phyloP scores from a whole-genome alignment of 35 echinoderm and acorn worm species.

The Amphiura filiformis region DNA sequence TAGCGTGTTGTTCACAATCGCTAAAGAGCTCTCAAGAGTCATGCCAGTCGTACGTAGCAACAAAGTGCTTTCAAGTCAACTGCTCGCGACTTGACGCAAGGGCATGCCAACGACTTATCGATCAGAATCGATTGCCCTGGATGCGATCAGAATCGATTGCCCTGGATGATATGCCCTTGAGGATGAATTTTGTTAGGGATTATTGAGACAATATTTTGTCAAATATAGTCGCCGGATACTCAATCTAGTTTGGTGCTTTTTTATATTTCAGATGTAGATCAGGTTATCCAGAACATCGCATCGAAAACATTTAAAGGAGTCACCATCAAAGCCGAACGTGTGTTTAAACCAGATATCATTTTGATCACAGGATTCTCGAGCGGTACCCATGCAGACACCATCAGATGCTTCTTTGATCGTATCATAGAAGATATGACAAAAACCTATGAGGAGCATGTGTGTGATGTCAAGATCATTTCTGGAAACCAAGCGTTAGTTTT shows the following conservation, averaged over 20 bases:
- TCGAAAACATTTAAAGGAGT: neutral
- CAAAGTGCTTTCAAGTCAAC: no score
- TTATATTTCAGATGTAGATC: neutral
- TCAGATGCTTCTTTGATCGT: neutral
- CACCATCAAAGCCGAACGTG: slow-evolving; percentile 2
- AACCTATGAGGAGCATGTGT: neutral
- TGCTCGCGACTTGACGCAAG: no score
- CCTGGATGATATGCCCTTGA: no score
- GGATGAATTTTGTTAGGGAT: no score
- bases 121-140: no score
- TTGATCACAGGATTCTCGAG: neutral
- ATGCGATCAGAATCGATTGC: no score
- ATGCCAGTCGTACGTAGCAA: no score
- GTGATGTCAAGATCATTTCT: neutral
- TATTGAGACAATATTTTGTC: no score
- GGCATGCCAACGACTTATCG: no score
- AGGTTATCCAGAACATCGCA: neutral
- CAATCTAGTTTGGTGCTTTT: neutral
- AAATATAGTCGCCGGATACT: no score
- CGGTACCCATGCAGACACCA: neutral
- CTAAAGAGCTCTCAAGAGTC: no score
- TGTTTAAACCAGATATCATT: slow-evolving; percentile 6
- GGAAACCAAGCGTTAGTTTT: neutral
- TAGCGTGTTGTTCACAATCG: no score
- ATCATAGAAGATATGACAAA: neutral